These are phyloP conservation scores for Paracentrotus lividus DNA, from an alignment of 53 echinoderm and acorn worm genomes.

Conservation along the genomic window DNA sequence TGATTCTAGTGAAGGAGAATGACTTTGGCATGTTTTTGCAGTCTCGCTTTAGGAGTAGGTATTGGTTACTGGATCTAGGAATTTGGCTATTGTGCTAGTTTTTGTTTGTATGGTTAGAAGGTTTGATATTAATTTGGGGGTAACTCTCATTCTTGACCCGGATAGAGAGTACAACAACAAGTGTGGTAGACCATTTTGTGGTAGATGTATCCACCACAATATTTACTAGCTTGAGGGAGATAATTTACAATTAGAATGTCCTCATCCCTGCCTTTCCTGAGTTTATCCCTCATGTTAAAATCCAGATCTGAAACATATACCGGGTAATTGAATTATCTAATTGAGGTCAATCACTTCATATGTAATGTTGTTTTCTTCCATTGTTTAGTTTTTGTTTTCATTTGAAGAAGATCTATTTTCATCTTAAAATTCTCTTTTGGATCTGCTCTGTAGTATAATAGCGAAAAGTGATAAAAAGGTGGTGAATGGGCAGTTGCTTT, in stretches of 20 bases:
- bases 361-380: too few species aligned
- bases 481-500: too few species aligned
- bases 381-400: too few species aligned
- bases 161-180: slow-evolving; percentile 14
- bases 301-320: too few species aligned
- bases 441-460: too few species aligned
- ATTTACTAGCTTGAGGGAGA: slow-evolving; percentile 2
- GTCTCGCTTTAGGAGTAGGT: neutral
- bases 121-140: slow-evolving; percentile 27
- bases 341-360: too few species aligned
- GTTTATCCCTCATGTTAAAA: neutral
- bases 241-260: neutral
- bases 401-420: too few species aligned
- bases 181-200: slow-evolving; percentile 18
- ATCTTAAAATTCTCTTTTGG: too few species aligned
- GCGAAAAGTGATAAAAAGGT: too few species aligned
- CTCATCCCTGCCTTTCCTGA: neutral
- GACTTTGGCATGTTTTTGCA: slow-evolving; percentile 21
- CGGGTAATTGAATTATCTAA: too few species aligned
- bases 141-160: neutral
- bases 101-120: slow-evolving; percentile 36
- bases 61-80: neutral
- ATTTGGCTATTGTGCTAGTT: slow-evolving; percentile 1
- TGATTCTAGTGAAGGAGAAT: neutral
- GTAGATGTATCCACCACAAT: slow-evolving; percentile 2